Base-by-base conservation (phyloP, 2,888 invertebrate species). In the Plebejus argus region DNA sequence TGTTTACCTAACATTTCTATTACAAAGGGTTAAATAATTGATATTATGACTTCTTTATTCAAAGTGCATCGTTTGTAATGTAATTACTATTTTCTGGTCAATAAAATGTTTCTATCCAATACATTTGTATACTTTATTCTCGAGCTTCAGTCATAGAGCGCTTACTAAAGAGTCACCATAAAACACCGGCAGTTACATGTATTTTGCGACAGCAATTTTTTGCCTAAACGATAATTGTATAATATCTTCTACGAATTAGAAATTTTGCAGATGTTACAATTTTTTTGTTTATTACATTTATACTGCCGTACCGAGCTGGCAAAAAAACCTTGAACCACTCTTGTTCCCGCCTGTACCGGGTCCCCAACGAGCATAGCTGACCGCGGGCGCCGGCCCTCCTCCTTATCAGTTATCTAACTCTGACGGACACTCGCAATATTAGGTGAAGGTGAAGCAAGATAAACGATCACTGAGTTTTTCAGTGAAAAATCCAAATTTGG, bases 371-470 rank as follows among this genome's bases (percentile, higher is more conserved):
- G 82, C 83, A 82, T 81, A 83, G 85, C 85, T 86, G 87, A 86
- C 89, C 87, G 85, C 78, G 85, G 89, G 89, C 88, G 82, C 86
- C 85, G 84, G 80, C 86, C 90, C 90, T 86, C 85, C 80, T 81
- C 83, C 82, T 82, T 82, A 82, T 81, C 79, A 77, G 79, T 79
- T 79, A 81, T 82, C 80, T 82, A 79, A 77, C 80, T 66, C 80
- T 82, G 79, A 78, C 23, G 33, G 76, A 74, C 71, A 78, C 78
- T 79, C 80, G 20, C 28, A 28, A 33, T 33, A 33, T 45, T 74
- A 56, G 66, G 76, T 72, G 74, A 28, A 49, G 74, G 53, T 28
- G 28, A 74, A 12, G 4, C 23, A 8, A 12, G 61, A 61, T 61
- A 58, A 58, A 23, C 61, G 23, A 61, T 23, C 61, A 23, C 0